Percentiles rank a stretch among this genome's conserved stretches.
Conservation (phyloP, 2,113 vertebrate genomes). For the Engystomops pustulosus region DNA sequence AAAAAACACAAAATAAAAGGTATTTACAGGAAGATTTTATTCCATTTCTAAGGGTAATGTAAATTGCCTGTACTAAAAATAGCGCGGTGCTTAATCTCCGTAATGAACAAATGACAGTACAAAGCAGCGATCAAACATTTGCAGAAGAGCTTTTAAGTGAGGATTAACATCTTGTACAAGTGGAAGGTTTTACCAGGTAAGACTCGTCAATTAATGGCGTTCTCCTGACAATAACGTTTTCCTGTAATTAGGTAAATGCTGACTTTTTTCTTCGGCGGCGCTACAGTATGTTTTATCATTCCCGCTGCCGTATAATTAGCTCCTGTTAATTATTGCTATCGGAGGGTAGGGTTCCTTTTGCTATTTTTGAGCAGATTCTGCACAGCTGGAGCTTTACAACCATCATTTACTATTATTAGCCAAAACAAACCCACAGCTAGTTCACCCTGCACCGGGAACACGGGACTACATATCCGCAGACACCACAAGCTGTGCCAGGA, state of each 20-base stretch:
- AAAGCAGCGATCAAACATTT: neutral
- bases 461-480: neutral
- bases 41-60: too few relatives aligned
- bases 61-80: neutral
- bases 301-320: neutral
- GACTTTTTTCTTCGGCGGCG: neutral
- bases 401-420: slow-evolving; percentile 15
- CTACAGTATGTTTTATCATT: neutral
- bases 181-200: neutral
- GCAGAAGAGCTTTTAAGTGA: neutral
- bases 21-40: too few relatives aligned
- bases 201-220: neutral
- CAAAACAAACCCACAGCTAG: neutral
- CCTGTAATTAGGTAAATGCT: neutral
- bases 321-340: slow-evolving; percentile 27
- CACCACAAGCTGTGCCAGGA: neutral
- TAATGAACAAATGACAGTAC: neutral
- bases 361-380: neutral
- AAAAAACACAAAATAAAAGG: too few relatives aligned
- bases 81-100: neutral
- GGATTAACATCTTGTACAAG: neutral
- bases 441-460: neutral
- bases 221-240: neutral
- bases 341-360: neutral
- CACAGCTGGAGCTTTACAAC: neutral